Conservation (phyloP, 1,140 invertebrate species). For the Hylyphantes graminicola region DNA sequence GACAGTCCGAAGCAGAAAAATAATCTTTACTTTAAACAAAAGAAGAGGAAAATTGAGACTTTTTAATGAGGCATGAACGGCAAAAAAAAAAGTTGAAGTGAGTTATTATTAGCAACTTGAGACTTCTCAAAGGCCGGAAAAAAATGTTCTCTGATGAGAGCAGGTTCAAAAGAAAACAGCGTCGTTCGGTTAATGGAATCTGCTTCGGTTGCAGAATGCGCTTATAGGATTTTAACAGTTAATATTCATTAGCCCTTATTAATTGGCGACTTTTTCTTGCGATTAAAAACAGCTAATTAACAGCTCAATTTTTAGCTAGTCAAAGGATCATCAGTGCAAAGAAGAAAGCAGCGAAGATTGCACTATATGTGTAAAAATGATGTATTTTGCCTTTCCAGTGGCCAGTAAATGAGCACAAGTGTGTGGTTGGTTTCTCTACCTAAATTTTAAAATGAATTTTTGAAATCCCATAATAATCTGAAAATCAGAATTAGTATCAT, state of each 20-base stretch:
- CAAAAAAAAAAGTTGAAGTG: background rate
- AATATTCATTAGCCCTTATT: slow-evolving; percentile 36
- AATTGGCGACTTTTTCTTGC: background rate
- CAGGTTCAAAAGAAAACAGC: background rate
- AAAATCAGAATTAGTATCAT: too few species aligned
- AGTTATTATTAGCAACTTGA: background rate
- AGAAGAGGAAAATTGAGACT: background rate
- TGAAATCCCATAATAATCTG: too few species aligned
- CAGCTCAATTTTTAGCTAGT: slow-evolving; percentile 1
- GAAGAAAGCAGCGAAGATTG: background rate
- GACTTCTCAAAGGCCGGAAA: slow-evolving; percentile 1
- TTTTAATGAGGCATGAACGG: background rate
- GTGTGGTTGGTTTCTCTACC: too few species aligned
- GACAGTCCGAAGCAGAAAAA: too few species aligned
- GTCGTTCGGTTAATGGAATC: background rate
- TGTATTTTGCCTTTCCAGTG: too few species aligned
- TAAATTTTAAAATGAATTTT: too few species aligned
- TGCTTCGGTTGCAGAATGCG: background rate
- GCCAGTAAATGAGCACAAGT: too few species aligned
- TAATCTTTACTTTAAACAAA: too few species aligned
- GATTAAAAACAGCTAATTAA: slow-evolving; percentile 1
- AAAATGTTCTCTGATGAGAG: background rate
- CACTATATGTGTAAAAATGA: too few species aligned
- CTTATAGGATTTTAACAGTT: slow-evolving; percentile 3
- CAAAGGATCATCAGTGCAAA: background rate